These are phyloP conservation scores for Heliconius ethilla DNA, from an alignment of 2,888 invertebrate species.

Conservation along the genomic window DNA sequence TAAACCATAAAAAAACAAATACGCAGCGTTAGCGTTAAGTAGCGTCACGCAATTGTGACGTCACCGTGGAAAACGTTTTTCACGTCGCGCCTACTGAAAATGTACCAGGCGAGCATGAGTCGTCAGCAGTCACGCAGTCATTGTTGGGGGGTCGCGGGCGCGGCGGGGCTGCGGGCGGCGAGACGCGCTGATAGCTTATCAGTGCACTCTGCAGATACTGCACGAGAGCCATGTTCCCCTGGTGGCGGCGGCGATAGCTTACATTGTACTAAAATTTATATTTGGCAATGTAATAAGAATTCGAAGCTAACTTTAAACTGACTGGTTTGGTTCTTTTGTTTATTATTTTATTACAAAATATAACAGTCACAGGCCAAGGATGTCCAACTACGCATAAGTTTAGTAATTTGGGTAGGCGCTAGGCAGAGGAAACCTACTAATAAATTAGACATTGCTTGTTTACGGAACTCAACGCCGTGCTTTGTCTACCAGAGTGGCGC, in stretches of 20 bases:
- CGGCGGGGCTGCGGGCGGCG: conserved; percentile 55
- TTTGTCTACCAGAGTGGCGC: background rate
- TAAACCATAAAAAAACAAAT: background rate
- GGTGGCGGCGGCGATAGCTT: conserved; percentile 51
- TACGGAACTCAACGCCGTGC: background rate
- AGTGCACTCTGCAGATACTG: conserved; percentile 38
- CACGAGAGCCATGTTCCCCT: conserved; percentile 56
- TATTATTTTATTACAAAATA: background rate
- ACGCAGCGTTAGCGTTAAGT: background rate
- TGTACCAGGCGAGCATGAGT: conserved; percentile 75
- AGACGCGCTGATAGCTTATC: conserved; percentile 68
- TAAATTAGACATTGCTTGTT: background rate
- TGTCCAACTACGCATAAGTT: background rate
- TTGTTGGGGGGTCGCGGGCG: conserved; percentile 49
- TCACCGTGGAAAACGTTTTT: conserved; percentile 66
- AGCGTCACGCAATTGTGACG: conserved; percentile 47
- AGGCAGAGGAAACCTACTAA: background rate
- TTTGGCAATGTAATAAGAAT: background rate
- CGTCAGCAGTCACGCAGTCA: conserved; percentile 66
- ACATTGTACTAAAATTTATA: conserved; percentile 7
- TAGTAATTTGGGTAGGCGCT: background rate
- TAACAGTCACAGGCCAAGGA: background rate
- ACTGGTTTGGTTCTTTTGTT: too few relatives aligned
- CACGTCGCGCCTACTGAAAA: conserved; percentile 68
- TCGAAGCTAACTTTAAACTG: too few relatives aligned